Conservation (phyloP, 2,797 vertebrate genomes). For the Neostethus bicornis region DNA sequence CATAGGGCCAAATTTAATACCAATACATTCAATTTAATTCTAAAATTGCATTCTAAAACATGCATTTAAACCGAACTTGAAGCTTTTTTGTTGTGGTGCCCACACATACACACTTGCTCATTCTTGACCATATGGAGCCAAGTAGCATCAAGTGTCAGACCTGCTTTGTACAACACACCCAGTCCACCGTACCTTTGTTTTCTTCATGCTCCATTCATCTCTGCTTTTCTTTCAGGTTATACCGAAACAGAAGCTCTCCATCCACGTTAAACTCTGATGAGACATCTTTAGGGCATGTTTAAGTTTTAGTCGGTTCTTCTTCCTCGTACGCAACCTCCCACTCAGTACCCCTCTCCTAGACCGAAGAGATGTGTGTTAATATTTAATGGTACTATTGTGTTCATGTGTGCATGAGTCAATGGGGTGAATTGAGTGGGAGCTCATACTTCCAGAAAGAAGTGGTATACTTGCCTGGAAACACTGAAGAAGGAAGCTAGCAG, state of each 20-base stretch:
- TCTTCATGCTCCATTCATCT: constrained; percentile 44
- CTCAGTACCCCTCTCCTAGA: constrained; percentile 57
- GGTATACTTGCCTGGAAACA: constrained; percentile 18
- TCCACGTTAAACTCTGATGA: constrained; percentile 37
- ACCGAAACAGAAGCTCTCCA: constrained; percentile 70
- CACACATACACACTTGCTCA: constrained; percentile 22
- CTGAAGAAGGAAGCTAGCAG: constrained; percentile 31
- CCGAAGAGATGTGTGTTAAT: constrained; percentile 83
- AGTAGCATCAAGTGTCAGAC: constrained; percentile 80
- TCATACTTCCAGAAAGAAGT: constrained; percentile 48
- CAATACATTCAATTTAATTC: background rate
- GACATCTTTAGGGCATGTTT: constrained; percentile 59
- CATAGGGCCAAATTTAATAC: no score
- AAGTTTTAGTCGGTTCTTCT: constrained; percentile 37
- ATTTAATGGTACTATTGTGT: constrained; percentile 95
- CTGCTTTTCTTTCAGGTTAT: constrained; percentile 66
- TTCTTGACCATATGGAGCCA: constrained; percentile 70
- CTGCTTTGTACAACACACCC: constrained; percentile 49
- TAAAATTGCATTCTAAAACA: background rate
- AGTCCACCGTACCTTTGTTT: constrained; percentile 57
- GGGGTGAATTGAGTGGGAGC: constrained; percentile 70
- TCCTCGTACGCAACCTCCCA: constrained; percentile 36
- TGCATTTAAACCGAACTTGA: background rate
- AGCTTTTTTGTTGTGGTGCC: constrained; percentile 1
- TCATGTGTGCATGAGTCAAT: constrained; percentile 77